Evolutionary conservation across 2,797 vertebrate genomes (phyloP), one percentile per base, ranked within the genome.

Genomic region (Alcedo atthis): DNA sequence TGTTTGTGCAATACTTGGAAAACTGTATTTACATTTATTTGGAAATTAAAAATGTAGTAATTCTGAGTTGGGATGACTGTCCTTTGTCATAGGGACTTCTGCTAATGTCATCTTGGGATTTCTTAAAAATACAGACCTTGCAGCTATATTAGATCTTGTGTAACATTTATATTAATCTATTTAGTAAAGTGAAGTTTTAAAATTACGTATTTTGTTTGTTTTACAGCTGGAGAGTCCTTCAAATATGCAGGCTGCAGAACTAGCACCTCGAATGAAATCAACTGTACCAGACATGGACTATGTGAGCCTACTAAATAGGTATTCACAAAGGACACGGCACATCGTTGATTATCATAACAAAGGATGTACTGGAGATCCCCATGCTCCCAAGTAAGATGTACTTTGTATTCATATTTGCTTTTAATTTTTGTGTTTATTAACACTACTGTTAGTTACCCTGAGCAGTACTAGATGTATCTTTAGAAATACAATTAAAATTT

Each of bases 311-410:
- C 46, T 95, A 51, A 90, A 95, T 69, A 10, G 0, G 0, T 73
- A 35, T 62, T 30, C 69, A 25, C 87, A 83, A 42, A 89, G 0
- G 45, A 37, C 1, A 0, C 0, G 0, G 7, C 4, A 8, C 2
- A 0, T 0, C 5, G 59, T 95, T 63, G 25, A 55, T 42, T 95
- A 92, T 55, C 0, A 1, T 69, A 1, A 15, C 1, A 12, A 0
- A 45, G 12, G 0, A 3, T 1, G 30, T 32, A 13, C 2, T 20
- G 94, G 94, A 81, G 43, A 43, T 0, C 16, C 49, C 33, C 86
- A 93, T 37, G 15, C 6, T 75, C 85, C 73, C 18, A 45, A 0
- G 95, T 96, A 95, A 96, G 95, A 69, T 73, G 22, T 8, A 28
- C 45, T 87, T 87, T 78, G 8, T 33, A 48, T 88, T 63, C 0